Evolutionary conservation across 2,113 vertebrate species (phyloP), one percentile per base, ranked within the genome.

Genomic region (Salminus brasiliensis): DNA sequence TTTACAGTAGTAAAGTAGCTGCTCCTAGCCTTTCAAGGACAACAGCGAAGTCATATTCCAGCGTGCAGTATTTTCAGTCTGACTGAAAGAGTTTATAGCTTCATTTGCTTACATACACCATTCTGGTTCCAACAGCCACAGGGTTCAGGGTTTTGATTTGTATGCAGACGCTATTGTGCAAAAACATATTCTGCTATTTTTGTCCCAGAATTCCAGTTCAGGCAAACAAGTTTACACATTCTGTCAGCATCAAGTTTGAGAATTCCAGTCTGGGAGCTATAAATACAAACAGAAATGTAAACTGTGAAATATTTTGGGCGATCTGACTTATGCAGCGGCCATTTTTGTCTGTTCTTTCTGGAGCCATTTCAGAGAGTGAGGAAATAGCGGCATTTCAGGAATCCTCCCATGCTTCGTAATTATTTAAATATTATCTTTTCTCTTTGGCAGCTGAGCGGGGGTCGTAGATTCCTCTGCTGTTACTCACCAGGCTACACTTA

Each of bases 351-450:
- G 52, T 69, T 78, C 68, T 53, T 2, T 11, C 13, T 70, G 52
- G 52, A 69, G 66, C 65, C 67, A 36, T 68, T 72, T 68, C 43
- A 81, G 72, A 29, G 27, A 75, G 34, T 9, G 32, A 39, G 72
- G 39, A 63, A 21, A 70, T 4, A 25, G 12, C 8, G 25, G 39
- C 45, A 62, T 60, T 4, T 70, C 57, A 36, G 63, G 72, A 75
- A 59, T 80, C 53, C 27, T 59, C 32, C 39, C 47, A n/a, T 18
- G 53, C 43, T 68, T 78, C 78, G 16, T 52, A n/a, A 79, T 79
- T 70, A 27, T 69, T 73, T 75, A 81, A 78, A 67, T 70, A 55
- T 70, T 55, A 70, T 63, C 36, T 83, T 66, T 71, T 55, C 27
- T 11, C 43, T 63, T 63, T 70, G 15, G 63, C 53, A 62, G 63